Conservation (phyloP, 2,888 invertebrate genomes). For the Augochlorella aurata region DNA sequence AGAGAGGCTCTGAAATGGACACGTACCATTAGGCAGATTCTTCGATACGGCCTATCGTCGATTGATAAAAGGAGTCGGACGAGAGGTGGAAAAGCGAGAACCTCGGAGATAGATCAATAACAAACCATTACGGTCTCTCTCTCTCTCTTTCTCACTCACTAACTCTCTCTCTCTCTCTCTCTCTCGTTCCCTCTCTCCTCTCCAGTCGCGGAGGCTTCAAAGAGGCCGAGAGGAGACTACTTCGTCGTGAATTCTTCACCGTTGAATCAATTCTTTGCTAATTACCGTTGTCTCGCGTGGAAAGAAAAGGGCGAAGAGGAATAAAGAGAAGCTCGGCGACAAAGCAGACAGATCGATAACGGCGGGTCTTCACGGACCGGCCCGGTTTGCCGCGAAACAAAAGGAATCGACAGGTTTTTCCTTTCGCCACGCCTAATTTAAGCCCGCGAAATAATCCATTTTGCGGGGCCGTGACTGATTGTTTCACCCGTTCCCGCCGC, state of each 20-base stretch:
- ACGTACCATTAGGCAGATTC: slow-evolving; percentile 67
- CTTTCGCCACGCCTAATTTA: slow-evolving; percentile 51
- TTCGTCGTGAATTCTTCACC: slow-evolving; percentile 28
- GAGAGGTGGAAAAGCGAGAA: slow-evolving; percentile 73
- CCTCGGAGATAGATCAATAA: slow-evolving; percentile 79
- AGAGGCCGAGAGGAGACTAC: slow-evolving; percentile 35
- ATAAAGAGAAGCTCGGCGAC: slow-evolving; percentile 26
- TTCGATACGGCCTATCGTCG: slow-evolving; percentile 17
- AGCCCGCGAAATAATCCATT: slow-evolving; percentile 52
- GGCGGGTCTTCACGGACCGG: slow-evolving; percentile 18
- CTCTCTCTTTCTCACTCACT: background rate
- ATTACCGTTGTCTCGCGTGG: slow-evolving; percentile 46
- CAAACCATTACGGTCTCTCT: slow-evolving; percentile 77
- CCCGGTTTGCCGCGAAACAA: slow-evolving; percentile 25
- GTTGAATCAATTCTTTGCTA: slow-evolving; percentile 47
- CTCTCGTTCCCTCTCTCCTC: background rate
- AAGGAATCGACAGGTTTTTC: slow-evolving; percentile 56
- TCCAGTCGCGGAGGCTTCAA: slow-evolving; percentile 50
- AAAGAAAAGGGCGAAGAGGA: background rate
- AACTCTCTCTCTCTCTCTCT: background rate
- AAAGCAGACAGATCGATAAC: slow-evolving; percentile 48
- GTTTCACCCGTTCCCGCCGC: slow-evolving; percentile 56
- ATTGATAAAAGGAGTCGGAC: slow-evolving; percentile 61
- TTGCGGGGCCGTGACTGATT: slow-evolving; percentile 45
- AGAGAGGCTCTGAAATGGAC: too few species aligned